Evolutionary conservation across 2,888 invertebrate species (phyloP).

Genomic region (Agrochola macilenta): DNA sequence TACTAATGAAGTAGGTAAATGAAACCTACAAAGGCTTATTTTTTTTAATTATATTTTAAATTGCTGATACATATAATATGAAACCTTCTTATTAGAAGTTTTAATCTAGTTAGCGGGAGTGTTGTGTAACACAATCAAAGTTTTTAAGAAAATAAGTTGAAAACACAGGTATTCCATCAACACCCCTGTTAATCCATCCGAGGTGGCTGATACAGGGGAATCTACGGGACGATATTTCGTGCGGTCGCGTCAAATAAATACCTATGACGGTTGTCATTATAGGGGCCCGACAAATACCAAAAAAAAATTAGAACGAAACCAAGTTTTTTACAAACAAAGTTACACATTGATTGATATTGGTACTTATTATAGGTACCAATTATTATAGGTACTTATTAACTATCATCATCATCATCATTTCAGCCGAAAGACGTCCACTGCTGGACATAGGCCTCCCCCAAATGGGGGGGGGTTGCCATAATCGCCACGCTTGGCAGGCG

Average conservation of each 20-base stretch:
- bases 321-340: too few species aligned
- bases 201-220: conserved; percentile 34
- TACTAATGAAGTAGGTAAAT: not conserved
- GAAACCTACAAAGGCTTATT: not conserved
- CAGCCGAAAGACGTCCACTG: too few species aligned
- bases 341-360: too few species aligned
- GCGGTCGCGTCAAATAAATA: not conserved
- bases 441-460: too few species aligned
- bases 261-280: not conserved
- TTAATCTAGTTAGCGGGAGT: conserved; percentile 34
- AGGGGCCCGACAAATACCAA: too few species aligned
- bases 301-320: too few species aligned
- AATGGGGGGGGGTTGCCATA: too few species aligned
- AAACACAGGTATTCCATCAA: conserved; percentile 64
- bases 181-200: conserved; percentile 50
- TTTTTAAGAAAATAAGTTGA: conserved; percentile 58
- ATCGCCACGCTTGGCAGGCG: too few species aligned
- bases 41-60: not conserved
- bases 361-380: too few species aligned
- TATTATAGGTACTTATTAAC: too few species aligned
- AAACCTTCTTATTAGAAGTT: conserved; percentile 41
- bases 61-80: not conserved
- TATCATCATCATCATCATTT: too few species aligned
- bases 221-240: conserved; percentile 17
- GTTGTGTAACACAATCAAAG: conserved; percentile 49